Evolutionary conservation across 2,113 vertebrate genomes (phyloP), one percentile per base, ranked within the genome.

Genomic region (Podocnemis expansa): DNA sequence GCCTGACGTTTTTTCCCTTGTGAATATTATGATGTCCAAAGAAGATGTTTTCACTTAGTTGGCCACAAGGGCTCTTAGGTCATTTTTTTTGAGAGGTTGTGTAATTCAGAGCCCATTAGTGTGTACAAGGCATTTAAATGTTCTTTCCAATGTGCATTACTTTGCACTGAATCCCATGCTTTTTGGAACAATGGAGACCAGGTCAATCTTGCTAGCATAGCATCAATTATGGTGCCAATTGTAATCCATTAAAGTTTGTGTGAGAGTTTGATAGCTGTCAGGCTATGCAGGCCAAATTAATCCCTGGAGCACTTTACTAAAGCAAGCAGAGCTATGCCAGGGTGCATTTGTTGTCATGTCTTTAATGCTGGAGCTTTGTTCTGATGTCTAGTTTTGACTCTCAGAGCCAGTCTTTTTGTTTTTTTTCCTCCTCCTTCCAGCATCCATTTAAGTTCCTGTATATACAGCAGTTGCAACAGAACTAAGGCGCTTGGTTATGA

Each of bases 1-100:
- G 41, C 84, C 86, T 80, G 91, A 88, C 49, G 51, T 76, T 95
- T 89, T 93, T 90, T 92, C 88, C 56, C 85, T 51, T 83, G 88
- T 14, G 4, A 81, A 60, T 2, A 4, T 84, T 0, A 21, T 89
- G 93, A 92, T 91, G 84, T 82, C 95, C 70, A 29, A 22, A 88
- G 54, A 70, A 76, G 54, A 80, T 29, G 49, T 78, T 89, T 82
- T 91, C 93, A 90, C 49, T 12, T 52, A 0, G 0, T 51, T 87
- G 21, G 89, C 90, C 75, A 73, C 79, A 3, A 6, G 95, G 78
- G 78, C 93, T 93, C 54, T 82, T 2, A 0, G 70, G 41, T 93
- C 41, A 52, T 22, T 90, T 93, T 89, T n/a, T 67, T 56, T 27
- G 70, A 87, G 91, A 78, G 49, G 78, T 70, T 0, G 80, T 80